A percentile compares a stretch with the other conserved stretches of the same genome.
phyloP scores from a whole-genome alignment of 37 sponge, comb jelly and placozoan genomes.

The Haliclona indistincta region DNA sequence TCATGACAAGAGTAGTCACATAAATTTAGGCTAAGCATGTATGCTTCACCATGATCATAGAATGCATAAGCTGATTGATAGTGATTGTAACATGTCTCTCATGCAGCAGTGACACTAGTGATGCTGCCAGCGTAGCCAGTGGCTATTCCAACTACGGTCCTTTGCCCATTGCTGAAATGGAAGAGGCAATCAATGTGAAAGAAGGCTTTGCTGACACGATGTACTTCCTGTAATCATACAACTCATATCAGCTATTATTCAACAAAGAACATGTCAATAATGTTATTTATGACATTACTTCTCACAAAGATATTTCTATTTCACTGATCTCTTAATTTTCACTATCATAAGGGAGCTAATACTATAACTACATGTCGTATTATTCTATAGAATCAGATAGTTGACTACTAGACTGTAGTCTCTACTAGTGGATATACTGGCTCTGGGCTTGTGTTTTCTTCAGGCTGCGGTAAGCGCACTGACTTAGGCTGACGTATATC shows the following conservation, averaged over 20 bases:
- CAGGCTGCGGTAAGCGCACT: too few species aligned
- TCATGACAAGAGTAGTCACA: too few species aligned
- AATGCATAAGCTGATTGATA: too few species aligned
- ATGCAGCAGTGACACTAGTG: slow-evolving; percentile 10
- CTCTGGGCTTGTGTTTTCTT: too few species aligned
- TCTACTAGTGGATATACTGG: too few species aligned
- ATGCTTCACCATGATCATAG: too few species aligned
- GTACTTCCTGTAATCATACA: slow-evolving; percentile 21
- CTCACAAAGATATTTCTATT: not conserved
- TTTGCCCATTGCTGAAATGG: slow-evolving; percentile 1
- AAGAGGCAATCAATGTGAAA: slow-evolving; percentile 19
- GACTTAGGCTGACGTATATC: too few species aligned
- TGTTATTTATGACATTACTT: not conserved
- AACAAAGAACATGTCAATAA: not conserved
- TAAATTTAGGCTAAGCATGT: too few species aligned
- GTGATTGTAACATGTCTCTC: too few species aligned
- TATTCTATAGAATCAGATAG: not conserved
- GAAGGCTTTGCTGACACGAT: slow-evolving; percentile 7
- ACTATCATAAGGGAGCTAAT: not conserved
- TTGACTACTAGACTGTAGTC: too few species aligned
- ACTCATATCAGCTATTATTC: not conserved
- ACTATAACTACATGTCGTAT: not conserved
- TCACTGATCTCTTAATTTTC: not conserved
- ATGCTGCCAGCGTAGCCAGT: slow-evolving; percentile 6
- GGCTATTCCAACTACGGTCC: not conserved